These are phyloP conservation scores for Leptinotarsa lineolata DNA, from an alignment of 1,140 invertebrate species.

Conservation along the genomic window DNA sequence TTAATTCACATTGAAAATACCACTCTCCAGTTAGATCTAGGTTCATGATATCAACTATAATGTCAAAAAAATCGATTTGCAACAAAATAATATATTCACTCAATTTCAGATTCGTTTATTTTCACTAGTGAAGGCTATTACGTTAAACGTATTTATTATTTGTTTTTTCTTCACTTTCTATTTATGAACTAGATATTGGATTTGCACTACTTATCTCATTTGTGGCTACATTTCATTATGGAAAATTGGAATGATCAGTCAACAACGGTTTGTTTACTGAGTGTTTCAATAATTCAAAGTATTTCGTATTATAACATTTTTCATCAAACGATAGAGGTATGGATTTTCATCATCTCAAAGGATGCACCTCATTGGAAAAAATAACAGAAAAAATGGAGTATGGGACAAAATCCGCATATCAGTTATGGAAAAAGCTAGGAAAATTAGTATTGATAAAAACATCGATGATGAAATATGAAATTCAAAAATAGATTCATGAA, in stretches of 20 bases:
- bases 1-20: not conserved
- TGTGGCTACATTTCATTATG: slow-evolving; percentile 5
- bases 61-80: not conserved
- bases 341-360: no score
- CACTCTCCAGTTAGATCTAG: not conserved
- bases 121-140: slow-evolving; percentile 8
- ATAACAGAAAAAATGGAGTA: no score
- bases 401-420: no score
- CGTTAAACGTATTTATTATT: not conserved
- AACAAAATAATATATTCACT: slow-evolving; percentile 7
- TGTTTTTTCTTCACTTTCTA: slow-evolving; percentile 7
- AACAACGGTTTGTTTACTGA: not conserved
- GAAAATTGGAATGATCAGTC: not conserved
- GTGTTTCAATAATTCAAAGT: no score
- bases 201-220: slow-evolving; percentile 2
- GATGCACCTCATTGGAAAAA: no score
- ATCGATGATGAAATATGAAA: no score
- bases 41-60: not conserved
- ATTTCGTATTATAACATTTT: no score
- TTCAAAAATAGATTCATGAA: no score
- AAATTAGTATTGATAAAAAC: no score
- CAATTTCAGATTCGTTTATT: slow-evolving; percentile 3
- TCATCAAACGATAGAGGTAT: no score
- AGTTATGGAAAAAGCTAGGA: no score
- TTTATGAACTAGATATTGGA: slow-evolving; percentile 4